Evolutionary conservation across 2,797 vertebrate genomes (phyloP).

Genomic region (Buceros bicornis): DNA sequence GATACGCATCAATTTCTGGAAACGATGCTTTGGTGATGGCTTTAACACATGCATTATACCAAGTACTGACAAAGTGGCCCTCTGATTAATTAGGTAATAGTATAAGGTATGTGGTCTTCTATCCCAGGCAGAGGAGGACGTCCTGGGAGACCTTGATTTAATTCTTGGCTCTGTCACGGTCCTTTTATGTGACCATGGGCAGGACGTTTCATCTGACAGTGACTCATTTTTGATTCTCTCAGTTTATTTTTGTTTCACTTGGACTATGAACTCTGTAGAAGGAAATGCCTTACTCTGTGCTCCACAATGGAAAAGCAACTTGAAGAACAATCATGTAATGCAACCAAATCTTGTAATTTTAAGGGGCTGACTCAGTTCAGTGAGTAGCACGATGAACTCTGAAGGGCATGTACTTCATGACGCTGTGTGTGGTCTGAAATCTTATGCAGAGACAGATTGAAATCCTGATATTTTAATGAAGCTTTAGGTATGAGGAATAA

Average conservation of each 20-base stretch:
- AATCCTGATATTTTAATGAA: conserved; percentile 60
- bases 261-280: not conserved
- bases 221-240: not conserved
- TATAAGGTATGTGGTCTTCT: not conserved
- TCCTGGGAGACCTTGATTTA: not conserved
- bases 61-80: not conserved
- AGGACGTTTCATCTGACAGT: not conserved
- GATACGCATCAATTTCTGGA: not conserved
- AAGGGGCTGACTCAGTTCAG: not conserved
- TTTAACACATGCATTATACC: not conserved
- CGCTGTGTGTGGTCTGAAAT: conserved; percentile 57
- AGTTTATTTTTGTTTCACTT: not conserved
- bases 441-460: conserved; percentile 40
- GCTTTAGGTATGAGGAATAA: conserved; percentile 69
- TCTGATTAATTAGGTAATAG: not conserved
- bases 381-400: not conserved
- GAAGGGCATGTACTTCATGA: conserved; percentile 46
- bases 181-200: not conserved
- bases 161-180: not conserved
- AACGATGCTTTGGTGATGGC: not conserved
- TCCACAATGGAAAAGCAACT: not conserved
- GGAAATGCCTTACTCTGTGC: not conserved
- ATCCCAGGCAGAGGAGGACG: not conserved
- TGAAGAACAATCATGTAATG: not conserved
- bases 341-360: not conserved